phyloP scores from a whole-genome alignment of 2,113 vertebrate genomes.

The Otis tarda region DNA sequence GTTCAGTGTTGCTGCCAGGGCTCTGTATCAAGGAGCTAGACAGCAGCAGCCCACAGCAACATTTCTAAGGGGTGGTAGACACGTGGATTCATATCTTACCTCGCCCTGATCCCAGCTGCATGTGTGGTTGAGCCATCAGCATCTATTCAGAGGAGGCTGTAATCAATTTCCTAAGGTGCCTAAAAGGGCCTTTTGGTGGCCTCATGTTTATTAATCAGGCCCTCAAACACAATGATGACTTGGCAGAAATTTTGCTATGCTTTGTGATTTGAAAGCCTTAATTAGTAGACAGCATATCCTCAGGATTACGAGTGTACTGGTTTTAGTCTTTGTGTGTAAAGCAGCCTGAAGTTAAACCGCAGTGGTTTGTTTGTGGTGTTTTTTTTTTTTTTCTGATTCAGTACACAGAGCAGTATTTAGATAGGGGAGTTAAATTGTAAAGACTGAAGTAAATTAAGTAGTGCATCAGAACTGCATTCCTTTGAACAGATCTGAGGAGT shows the following conservation, averaged over 20 bases:
- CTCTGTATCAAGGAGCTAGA: neutral
- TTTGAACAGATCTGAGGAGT: neutral
- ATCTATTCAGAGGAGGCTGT: neutral
- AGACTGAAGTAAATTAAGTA: neutral
- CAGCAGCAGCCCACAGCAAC: neutral
- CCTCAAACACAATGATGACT: conserved; percentile 26
- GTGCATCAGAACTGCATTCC: neutral
- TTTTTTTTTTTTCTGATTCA: neutral
- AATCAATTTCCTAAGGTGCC: conserved; percentile 1
- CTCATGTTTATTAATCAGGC: conserved; percentile 23
- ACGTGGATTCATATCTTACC: neutral
- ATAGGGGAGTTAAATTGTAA: neutral
- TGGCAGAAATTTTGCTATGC: neutral
- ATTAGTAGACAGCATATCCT: neutral
- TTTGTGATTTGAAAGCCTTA: neutral
- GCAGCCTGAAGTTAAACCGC: neutral
- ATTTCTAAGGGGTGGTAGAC: neutral
- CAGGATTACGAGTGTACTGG: neutral
- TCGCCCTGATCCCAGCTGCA: neutral
- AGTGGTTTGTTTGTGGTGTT: neutral
- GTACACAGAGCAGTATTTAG: neutral
- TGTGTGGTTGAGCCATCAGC: conserved; percentile 28
- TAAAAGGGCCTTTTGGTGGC: conserved; percentile 27
- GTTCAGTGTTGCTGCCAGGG: neutral
- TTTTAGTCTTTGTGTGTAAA: neutral